Evolutionary conservation across 2,113 vertebrate genomes (phyloP).

Genomic region (Scomber scombrus): DNA sequence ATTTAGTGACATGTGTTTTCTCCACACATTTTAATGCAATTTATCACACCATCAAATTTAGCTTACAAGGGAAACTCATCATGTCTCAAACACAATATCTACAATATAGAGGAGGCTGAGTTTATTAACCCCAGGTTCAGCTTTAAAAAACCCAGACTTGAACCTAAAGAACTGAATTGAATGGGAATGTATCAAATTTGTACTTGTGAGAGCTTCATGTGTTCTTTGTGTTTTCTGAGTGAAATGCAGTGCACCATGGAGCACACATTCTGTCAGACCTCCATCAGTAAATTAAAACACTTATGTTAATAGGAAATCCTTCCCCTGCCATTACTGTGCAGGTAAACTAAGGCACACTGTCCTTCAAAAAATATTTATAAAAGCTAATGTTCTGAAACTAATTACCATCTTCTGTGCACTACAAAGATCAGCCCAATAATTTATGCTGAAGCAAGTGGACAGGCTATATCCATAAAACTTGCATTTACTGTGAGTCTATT

Average conservation of each 20-base stretch:
- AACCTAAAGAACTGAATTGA: too few relatives aligned
- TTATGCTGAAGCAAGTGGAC: neutral
- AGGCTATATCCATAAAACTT: neutral
- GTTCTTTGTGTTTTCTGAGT: neutral
- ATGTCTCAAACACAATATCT: too few relatives aligned
- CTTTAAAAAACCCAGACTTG: too few relatives aligned
- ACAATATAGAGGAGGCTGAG: too few relatives aligned
- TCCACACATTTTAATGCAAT: too few relatives aligned
- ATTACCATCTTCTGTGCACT: neutral
- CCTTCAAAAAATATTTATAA: neutral
- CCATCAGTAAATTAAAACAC: neutral
- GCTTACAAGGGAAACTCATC: too few relatives aligned
- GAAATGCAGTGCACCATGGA: neutral
- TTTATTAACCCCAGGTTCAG: too few relatives aligned
- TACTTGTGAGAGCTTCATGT: neutral
- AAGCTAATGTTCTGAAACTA: conserved; percentile 22
- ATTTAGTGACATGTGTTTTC: too few relatives aligned
- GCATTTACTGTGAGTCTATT: neutral
- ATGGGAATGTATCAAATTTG: neutral
- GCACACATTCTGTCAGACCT: neutral
- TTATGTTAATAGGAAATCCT: neutral
- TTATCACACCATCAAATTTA: too few relatives aligned
- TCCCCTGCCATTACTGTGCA: neutral
- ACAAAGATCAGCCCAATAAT: neutral
- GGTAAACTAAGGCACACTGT: neutral